Base-by-base conservation (phyloP, 2,113 vertebrate genomes). In the Recurvirostra avosetta region DNA sequence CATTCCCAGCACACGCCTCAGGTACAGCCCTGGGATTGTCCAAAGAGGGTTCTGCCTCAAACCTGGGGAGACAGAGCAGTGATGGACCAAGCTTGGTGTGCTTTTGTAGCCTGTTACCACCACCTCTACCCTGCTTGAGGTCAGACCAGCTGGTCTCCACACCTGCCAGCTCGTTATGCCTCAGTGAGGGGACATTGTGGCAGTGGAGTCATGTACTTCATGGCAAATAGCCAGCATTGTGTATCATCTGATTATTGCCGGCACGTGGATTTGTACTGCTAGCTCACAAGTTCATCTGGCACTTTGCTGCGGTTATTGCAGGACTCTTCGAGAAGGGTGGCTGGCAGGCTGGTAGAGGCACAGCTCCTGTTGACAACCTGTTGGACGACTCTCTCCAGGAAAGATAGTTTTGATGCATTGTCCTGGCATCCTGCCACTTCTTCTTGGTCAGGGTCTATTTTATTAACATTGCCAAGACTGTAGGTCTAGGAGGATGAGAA, bases 361-460 rank as follows among this genome's bases (percentile, higher is more conserved):
- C 52, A 55, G 34, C 11, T 30, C 63, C 81, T 18, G 13, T 12
- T 29, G 55, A 32, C 56, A 50, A 15, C 41, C 53, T 87, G 50
- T 6, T 71, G 88, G 77, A 53, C 12, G 15, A 5, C 22, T 88
- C 70, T 81, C 91, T 86, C 67, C 75, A 71, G 90, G 71, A 92
- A 90, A 66, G 78, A 32, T 0, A 19, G 75, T 23, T 92, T 30
- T 80, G 38, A 77, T 77, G 90, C 16, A 5, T 36, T 47, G 63
- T 80, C 76, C 71, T 97, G 96, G 96, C 82, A 41, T 25, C 47
- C 63, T 88, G 96, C 94, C 88, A 52, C 75, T 30, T 73, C 88
- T 90, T 40, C 27, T 53, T 40, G 88, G 63, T 77, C 36, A 70
- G 50, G 80, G 55, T 83, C 49, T 90, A 9, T 86, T 80, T 90